Base-by-base conservation (phyloP, 2,797 vertebrate genomes). In the Acridotheres tristis region DNA sequence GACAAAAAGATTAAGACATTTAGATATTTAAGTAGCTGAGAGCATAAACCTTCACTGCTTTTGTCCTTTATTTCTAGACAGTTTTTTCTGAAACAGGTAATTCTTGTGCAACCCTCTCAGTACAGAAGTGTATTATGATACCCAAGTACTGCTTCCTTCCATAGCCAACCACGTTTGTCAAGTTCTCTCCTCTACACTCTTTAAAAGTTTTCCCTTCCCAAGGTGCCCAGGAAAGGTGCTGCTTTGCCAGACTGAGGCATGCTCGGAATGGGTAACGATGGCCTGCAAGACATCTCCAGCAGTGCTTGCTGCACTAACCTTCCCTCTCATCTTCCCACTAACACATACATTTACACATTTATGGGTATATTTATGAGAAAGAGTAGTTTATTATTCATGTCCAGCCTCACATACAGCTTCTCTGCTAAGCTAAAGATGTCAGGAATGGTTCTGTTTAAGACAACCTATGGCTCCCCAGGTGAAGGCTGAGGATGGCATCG, bases 331-430 rank as follows among this genome's bases (percentile, higher is more conserved):
- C 65, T 62, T 82, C 34, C 78, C 16, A 36, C 67, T 50, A 79
- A 71, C 61, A 84, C 34, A 83, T 17, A 67, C 38, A 81, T 75
- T 89, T 91, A 82, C 66, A 75, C 85, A 76, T 93, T 91, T 88
- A 90, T 92, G 45, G 47, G 30, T 59, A 23, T 69, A 82, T 93
- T 82, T 86, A 95, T 71, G 90, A 95, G 77, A 82, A 90, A 63
- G 73, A 79, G 23, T 21, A 45, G 38, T 79, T 95, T 93, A 90
- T 82, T 95, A 92, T 94, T 95, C 83, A 91, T 16, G 75, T 61
- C 79, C 85, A 89, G 85, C 59, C 66, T 88, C 78, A 68, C 29
- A 74, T 12, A 13, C 40, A 54, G 65, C 50, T 85, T 87, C 92
- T 90, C 55, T 34, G 72, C 61, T 68, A 54, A 61, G 65, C 58